Conservation (phyloP, 1,140 invertebrate species). For the Manduca sexta region DNA sequence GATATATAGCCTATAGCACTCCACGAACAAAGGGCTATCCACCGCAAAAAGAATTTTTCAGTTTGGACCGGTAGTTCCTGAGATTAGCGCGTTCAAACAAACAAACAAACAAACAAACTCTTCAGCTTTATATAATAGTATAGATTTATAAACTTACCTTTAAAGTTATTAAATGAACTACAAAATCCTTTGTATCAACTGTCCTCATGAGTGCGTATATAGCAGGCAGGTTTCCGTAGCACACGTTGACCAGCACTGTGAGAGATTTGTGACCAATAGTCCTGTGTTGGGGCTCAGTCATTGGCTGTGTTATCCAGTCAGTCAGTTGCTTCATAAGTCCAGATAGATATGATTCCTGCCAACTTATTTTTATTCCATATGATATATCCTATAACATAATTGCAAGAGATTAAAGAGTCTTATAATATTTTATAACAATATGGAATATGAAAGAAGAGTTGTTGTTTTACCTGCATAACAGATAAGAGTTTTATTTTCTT, state of each 20-base stretch:
- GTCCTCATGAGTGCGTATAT: constrained; percentile 78
- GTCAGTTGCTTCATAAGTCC: constrained; percentile 76
- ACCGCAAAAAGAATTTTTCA: no score
- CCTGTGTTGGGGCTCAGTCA: constrained; percentile 68
- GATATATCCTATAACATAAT: constrained; percentile 75
- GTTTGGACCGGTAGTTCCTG: no score
- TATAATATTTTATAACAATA: not conserved
- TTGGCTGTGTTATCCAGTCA: constrained; percentile 75
- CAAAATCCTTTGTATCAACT: constrained; percentile 76
- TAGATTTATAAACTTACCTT: constrained; percentile 50
- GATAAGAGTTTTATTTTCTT: constrained; percentile 72
- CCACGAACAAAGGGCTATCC: no score
- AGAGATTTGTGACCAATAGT: constrained; percentile 75
- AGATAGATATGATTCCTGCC: constrained; percentile 80
- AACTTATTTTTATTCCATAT: constrained; percentile 80
- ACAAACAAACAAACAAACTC: not conserved
- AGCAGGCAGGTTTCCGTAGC: constrained; percentile 80
- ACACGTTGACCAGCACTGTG: constrained; percentile 81
- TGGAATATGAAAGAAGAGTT: not conserved
- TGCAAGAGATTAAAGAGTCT: not conserved
- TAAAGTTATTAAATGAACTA: constrained; percentile 73
- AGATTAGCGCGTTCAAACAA: not conserved
- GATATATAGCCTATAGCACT: no score
- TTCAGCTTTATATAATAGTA: not conserved
- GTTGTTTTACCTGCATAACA: constrained; percentile 70